Conservation (phyloP, 2,113 vertebrate species). For the Chloropsis cyanopogon region DNA sequence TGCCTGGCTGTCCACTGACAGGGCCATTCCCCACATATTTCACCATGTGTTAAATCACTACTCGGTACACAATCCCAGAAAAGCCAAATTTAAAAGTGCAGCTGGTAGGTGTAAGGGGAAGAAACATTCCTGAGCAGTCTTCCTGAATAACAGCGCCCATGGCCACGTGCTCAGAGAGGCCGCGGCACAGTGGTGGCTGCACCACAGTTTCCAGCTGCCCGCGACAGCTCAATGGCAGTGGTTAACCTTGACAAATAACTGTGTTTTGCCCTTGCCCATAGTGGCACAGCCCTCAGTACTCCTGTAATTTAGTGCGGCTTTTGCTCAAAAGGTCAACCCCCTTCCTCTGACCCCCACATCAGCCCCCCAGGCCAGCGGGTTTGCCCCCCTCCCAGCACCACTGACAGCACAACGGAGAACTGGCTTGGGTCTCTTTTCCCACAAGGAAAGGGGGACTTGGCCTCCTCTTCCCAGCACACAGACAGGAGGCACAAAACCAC, state of each 20-base stretch:
- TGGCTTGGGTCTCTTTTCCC: neutral
- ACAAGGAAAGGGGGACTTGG: neutral
- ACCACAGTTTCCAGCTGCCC: neutral
- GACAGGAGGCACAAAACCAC: neutral
- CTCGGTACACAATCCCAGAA: neutral
- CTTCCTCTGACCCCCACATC: rapidly evolving
- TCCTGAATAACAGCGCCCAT: neutral
- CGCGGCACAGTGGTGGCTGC: neutral
- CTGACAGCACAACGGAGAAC: rapidly evolving
- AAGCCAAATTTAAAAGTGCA: neutral
- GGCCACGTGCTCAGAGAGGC: neutral
- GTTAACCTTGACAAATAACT: constrained; percentile 41
- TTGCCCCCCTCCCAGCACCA: neutral
- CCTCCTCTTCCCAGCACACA: neutral
- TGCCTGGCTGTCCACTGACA: neutral
- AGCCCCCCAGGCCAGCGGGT: neutral
- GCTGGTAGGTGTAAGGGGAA: neutral
- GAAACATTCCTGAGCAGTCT: neutral
- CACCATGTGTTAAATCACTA: neutral
- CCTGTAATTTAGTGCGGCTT: neutral
- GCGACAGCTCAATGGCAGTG: neutral
- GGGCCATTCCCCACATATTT: neutral
- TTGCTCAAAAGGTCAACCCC: neutral
- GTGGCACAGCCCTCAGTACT: neutral
- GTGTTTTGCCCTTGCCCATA: neutral